Evolutionary conservation across 2,113 vertebrate genomes (phyloP).

Genomic region (Sander vitreus): DNA sequence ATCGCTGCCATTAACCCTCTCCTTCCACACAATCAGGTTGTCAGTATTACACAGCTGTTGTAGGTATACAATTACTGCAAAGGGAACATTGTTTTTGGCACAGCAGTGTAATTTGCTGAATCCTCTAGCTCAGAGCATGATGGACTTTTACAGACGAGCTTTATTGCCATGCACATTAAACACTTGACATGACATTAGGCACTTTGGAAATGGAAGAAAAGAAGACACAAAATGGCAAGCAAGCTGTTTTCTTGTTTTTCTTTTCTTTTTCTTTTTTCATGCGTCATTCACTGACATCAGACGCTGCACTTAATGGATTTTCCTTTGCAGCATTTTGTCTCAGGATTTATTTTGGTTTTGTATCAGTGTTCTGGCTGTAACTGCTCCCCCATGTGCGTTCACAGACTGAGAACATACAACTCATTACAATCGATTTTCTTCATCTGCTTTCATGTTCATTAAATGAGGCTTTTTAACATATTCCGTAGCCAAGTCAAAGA

Average conservation of each 20-base stretch:
- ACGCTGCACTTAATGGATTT: not conserved
- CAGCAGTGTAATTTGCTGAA: not conserved
- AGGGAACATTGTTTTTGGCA: not conserved
- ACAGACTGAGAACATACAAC: conserved; percentile 11
- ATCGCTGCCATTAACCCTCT: conserved; percentile 9
- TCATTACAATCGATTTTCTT: conserved; percentile 43
- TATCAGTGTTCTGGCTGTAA: conserved; percentile 20
- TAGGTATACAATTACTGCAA: conserved; percentile 14
- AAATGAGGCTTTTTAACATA: conserved; percentile 7
- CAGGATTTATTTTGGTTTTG: conserved; percentile 56
- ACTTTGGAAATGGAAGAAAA: conserved; percentile 8
- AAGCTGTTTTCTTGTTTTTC: not conserved
- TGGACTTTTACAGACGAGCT: not conserved
- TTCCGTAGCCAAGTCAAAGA: not conserved
- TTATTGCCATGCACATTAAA: not conserved
- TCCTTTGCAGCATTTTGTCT: conserved; percentile 17
- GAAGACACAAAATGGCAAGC: not conserved
- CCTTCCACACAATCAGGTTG: conserved; percentile 8
- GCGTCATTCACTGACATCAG: not conserved
- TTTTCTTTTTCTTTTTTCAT: not conserved
- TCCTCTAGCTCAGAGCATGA: not conserved
- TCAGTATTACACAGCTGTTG: conserved; percentile 29
- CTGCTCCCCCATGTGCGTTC: not conserved
- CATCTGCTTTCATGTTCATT: not conserved
- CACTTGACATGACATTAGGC: conserved; percentile 9